Conservation (phyloP, 2,888 invertebrate species). For the Drosophila paranaensis region DNA sequence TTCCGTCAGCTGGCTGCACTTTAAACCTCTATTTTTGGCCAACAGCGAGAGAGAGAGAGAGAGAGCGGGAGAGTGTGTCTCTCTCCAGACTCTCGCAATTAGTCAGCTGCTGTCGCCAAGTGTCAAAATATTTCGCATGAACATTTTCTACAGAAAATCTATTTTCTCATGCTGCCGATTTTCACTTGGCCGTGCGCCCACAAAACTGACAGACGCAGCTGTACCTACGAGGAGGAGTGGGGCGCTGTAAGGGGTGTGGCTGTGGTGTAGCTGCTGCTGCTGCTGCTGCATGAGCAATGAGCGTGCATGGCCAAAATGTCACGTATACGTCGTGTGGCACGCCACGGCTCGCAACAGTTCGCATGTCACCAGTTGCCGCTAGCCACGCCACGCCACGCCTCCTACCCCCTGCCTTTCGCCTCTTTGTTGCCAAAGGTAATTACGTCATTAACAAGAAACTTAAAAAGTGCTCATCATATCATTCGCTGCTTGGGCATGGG, state of each 20-base stretch:
- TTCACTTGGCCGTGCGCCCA: slow-evolving; percentile 67
- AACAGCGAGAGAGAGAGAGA: background rate
- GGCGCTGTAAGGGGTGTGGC: background rate
- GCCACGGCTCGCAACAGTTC: slow-evolving; percentile 42
- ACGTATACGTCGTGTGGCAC: slow-evolving; percentile 81
- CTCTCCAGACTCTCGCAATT: slow-evolving; percentile 54
- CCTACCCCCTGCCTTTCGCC: too few relatives aligned
- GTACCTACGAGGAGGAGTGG: background rate
- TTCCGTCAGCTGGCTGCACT: slow-evolving; percentile 74
- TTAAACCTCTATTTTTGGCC: slow-evolving; percentile 57
- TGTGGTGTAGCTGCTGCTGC: background rate
- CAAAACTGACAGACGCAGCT: slow-evolving; percentile 32
- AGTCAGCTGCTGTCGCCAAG: slow-evolving; percentile 78
- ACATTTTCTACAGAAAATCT: slow-evolving; percentile 63
- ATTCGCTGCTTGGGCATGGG: slow-evolving; percentile 15
- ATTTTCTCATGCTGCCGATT: slow-evolving; percentile 69
- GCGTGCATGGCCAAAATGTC: slow-evolving; percentile 72
- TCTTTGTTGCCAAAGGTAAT: slow-evolving; percentile 46
- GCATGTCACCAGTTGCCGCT: slow-evolving; percentile 29
- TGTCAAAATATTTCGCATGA: slow-evolving; percentile 77
- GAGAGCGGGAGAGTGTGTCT: background rate
- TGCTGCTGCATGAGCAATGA: slow-evolving; percentile 41
- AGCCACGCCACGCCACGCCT: background rate
- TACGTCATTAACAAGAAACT: slow-evolving; percentile 77
- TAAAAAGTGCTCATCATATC: slow-evolving; percentile 67